A percentile compares a stretch with the other conserved stretches of the same genome.
These are phyloP conservation scores for Phrynosoma blainvillii DNA, from an alignment of 2,113 vertebrate species.

Conservation along the genomic window DNA sequence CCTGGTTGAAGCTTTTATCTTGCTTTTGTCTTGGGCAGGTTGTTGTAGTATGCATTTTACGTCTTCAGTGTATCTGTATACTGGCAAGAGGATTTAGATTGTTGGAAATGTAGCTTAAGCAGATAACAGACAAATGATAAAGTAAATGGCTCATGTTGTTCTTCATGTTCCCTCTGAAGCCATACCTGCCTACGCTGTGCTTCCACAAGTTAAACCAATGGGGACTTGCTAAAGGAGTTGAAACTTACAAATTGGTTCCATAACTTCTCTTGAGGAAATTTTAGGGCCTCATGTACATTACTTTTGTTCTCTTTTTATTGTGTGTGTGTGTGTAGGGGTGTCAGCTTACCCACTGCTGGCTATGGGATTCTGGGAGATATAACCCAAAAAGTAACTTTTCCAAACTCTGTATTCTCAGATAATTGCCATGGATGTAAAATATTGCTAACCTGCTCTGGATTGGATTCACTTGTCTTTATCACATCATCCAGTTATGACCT, in stretches of 20 bases:
- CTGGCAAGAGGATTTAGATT: not conserved
- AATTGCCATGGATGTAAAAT: too few species aligned
- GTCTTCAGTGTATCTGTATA: not conserved
- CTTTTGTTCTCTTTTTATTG: too few species aligned
- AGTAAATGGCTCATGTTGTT: not conserved
- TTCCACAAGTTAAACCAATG: not conserved
- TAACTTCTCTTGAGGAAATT: not conserved
- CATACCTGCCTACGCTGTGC: too few species aligned
- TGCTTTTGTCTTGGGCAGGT: not conserved
- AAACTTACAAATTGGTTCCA: not conserved
- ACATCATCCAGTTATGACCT: too few species aligned
- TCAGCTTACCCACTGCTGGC: too few species aligned
- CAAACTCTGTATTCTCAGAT: too few species aligned
- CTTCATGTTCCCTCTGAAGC: not conserved
- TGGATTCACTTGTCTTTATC: too few species aligned
- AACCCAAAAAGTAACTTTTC: too few species aligned
- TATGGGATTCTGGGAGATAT: too few species aligned
- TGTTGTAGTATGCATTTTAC: not conserved
- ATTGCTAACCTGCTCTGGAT: too few species aligned
- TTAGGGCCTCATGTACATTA: not conserved
- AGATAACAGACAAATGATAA: not conserved
- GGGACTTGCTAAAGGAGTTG: not conserved
- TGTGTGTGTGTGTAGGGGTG: too few species aligned
- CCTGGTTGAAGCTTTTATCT: not conserved
- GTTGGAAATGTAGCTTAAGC: too few species aligned